Conservation (phyloP, 2,113 vertebrate genomes). For the Benthochromis sp. region DNA sequence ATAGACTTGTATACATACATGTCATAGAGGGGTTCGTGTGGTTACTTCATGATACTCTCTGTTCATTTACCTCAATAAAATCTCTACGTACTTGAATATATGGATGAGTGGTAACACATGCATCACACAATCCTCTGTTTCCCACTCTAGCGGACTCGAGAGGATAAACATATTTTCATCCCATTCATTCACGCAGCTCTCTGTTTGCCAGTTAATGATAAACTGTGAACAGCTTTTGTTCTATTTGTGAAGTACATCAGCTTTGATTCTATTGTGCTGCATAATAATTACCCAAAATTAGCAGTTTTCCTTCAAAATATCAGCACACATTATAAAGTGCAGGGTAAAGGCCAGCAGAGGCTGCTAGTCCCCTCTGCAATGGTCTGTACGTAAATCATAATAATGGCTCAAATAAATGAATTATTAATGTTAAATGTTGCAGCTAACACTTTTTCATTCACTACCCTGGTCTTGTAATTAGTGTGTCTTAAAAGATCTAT, state of each 20-base stretch:
- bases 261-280: background rate
- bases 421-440: background rate
- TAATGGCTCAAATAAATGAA: background rate
- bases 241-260: background rate
- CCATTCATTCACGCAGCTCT: background rate
- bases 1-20: background rate
- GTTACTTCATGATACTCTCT: background rate
- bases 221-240: constrained; percentile 14
- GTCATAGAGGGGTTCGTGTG: rapidly evolving
- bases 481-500: background rate
- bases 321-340: background rate
- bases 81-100: background rate
- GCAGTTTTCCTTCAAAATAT: background rate
- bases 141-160: background rate
- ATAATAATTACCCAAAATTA: background rate
- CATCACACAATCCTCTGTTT: background rate
- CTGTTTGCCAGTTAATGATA: background rate
- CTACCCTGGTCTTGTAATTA: background rate
- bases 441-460: background rate
- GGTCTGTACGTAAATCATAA: background rate
- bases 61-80: background rate
- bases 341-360: background rate
- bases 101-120: background rate
- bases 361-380: background rate
- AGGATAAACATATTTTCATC: constrained; percentile 18